Evolutionary conservation across 2,113 vertebrate species (phyloP).

Genomic region (Centropristis striata): DNA sequence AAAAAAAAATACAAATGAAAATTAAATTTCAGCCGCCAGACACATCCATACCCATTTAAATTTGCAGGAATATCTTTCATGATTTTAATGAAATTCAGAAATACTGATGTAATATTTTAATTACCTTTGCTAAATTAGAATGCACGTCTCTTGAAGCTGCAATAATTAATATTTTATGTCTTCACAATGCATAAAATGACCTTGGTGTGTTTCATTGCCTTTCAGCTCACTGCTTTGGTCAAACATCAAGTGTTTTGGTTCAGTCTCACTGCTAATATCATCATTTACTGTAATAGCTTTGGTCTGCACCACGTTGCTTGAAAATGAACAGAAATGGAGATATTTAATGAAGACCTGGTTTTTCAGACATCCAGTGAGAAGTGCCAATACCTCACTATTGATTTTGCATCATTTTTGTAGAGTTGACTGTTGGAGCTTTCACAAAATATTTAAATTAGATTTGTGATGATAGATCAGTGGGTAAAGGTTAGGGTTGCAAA

Average conservation of each 20-base stretch:
- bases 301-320: neutral
- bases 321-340: neutral
- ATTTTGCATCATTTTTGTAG: too few species aligned
- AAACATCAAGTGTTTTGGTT: neutral
- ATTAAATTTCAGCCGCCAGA: too few species aligned
- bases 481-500: too few species aligned
- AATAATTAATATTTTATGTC: neutral
- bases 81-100: neutral
- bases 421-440: too few species aligned
- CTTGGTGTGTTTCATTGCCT: neutral
- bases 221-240: neutral
- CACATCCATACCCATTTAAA: neutral
- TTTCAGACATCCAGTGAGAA: neutral
- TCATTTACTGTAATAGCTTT: neutral
- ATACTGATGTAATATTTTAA: neutral
- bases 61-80: neutral
- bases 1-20: too few species aligned
- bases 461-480: too few species aligned
- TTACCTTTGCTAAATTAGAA: neutral
- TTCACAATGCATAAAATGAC: neutral
- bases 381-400: too few species aligned
- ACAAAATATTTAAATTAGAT: too few species aligned
- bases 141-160: neutral
- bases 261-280: neutral
- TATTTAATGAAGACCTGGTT: neutral